Base-by-base conservation (phyloP, 2,797 vertebrate species). In the Syngnathus acus region DNA sequence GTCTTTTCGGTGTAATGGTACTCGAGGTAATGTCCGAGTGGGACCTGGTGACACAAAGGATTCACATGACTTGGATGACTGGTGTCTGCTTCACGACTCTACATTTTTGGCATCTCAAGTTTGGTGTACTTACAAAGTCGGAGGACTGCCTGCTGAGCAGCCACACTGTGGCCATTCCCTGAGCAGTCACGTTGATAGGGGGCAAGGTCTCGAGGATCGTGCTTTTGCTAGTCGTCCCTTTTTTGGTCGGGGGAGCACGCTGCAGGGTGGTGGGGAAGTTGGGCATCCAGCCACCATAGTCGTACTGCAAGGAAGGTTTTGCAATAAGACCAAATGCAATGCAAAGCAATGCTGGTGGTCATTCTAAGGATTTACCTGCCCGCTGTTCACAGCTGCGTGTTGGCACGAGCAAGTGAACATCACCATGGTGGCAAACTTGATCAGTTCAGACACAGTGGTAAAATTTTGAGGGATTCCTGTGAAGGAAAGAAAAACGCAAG, bases 361-460 rank as follows among this genome's bases (percentile, higher is more conserved):
- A 32, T 32, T 32, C 9, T 3, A 4, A 32, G 32, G 32, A 32
- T 32, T 59, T 42, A 89, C 87, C 85, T 88, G 88, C 77, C 84
- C 87, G 71, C 0, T 0, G 67, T 86, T 88, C 17, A 88, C 81
- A 7, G 86, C 77, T 9, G 79, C 32, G 54, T 87, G 87, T 62
- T 87, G 82, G 32, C 0, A 65, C 17, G 87, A 86, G 67, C 65
- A 26, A 0, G 74, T 86, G 72, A 86, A 87, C 26, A 87, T 86
- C 67, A 81, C 82, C 86, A 88, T 86, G 66, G 87, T 85, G 65
- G 85, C 69, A 70, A 85, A 88, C 68, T 79, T 85, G 45, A 82
- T 43, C 67, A 86, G 37, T 54, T 82, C 68, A 8, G 7, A 6
- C 65, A 85, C 63, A 0, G 64, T 70, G 21, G 9, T 53, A 4